Evolutionary conservation across 2,888 invertebrate genomes (phyloP), one percentile per base, ranked within the genome.

Genomic region (Latrodectus elegans): DNA sequence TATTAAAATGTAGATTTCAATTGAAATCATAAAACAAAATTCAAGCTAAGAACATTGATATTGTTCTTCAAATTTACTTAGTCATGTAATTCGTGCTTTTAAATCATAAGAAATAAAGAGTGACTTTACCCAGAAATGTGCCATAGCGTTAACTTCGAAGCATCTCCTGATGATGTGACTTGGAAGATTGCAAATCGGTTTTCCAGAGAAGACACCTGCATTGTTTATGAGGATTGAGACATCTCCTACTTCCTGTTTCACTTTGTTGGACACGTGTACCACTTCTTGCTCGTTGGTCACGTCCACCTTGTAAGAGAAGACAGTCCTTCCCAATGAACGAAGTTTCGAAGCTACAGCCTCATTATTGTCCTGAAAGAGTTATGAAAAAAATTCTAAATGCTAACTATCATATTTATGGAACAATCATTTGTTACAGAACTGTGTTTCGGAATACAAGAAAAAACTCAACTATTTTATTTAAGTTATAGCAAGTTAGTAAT

Each of bases 201-300:
- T 95, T 91, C 95, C 95, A 0, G 96, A 96, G 95, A 96, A 96
- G 89, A 97, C 95, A 4, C 97, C 97, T 0, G 96, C 97, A 93
- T 97, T 97, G 92, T 97, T 97, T 11, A 97, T 93, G 83, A 97
- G 92, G 91, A 97, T 95, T 0, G 95, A 95, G 8, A 97, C 95
- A 82, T 95, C 94, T 0, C 96, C 97, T 0, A 96, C 94, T 90
- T 96, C 95, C 11, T 93, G 92, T 78, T 94, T 94, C 10, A 91
- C 90, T 83, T 94, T 94, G 78, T 94, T 94, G 0, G 95, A 95
- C 70, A 95, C 91, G 49, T 93, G 93, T 76, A 94, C 92, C 0
- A 97, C 95, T 22, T 95, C 94, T 0, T 95, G 94, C 17, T 95
- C 94, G 89, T 94, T 94, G 6, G 96, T 94, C 0, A 97, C 95